Base-by-base conservation (phyloP, 1,140 invertebrate genomes). In the Tetranychus cinnabarinus region DNA sequence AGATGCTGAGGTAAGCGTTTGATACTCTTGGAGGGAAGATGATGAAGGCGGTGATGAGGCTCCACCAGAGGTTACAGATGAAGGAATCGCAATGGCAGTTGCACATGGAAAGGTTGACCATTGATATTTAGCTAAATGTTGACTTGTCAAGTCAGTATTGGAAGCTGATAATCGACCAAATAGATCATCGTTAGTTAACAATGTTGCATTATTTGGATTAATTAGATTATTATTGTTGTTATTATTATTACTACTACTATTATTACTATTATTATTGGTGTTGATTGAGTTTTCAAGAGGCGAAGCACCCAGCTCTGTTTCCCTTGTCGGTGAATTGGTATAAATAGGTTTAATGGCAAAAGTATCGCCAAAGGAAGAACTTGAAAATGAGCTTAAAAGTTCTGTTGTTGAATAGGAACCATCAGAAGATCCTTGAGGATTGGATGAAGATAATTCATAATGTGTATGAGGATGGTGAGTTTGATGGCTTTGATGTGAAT, bases 81-180 rank as follows among this genome's bases (percentile, higher is more conserved):
- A 42, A 42, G 39, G 5, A 42, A 42, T 42, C 10, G 1, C 39
- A 42, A 15, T 39, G 48, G 48, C 59, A 47, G 12, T 34, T 13
- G 48, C 34, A 52, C 3, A n/a, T 56, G 6, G 31, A 56, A 66
- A 66, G 45, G 65, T 75, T 46, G 78, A 67, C 79, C 79, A 81
- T 64, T 80, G 79, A 66, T 80, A 80, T 66, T 81, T 81, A 5
- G 64, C 45, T 12, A 59, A 36, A 37, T 61, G 61, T 54, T 52
- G 62, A 36, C 71, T 72, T 47, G 72, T 63, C 37, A 69, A n/a
- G 71, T 66, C 71, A 72, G 13, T 63, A 48, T 73, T 71, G 60
- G 69, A 73, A 72, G 50, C 74, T 73, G 63, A 58, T 72, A 68
- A 62, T 70, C 64, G 72, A 66, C 66, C 63, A 67, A 62, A 63